A percentile compares a stretch with the other conserved stretches of the same genome.
These are phyloP conservation scores for Bryconaethiops microstoma DNA, from an alignment of 2,797 vertebrate genomes.

Conservation along the genomic window DNA sequence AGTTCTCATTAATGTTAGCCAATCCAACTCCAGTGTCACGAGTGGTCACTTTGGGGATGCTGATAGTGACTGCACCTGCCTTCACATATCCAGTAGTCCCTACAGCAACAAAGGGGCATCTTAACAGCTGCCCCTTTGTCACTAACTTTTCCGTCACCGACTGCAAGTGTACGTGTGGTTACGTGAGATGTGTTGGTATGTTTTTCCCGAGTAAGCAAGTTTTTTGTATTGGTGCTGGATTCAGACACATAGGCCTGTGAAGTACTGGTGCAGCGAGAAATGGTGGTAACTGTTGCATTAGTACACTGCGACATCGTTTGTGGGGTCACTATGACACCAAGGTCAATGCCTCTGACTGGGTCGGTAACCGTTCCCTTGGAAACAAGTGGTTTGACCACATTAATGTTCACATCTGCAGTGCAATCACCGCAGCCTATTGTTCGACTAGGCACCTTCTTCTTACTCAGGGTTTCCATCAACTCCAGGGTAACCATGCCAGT, in stretches of 20 bases:
- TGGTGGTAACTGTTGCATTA: conserved; percentile 75
- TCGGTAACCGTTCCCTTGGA: conserved; percentile 81
- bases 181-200: conserved; percentile 84
- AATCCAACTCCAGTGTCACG: conserved; percentile 88
- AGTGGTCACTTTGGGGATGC: conserved; percentile 73
- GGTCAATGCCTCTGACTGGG: conserved; percentile 70
- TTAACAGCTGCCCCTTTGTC: conserved; percentile 73
- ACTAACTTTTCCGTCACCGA: conserved; percentile 84
- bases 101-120: conserved; percentile 79
- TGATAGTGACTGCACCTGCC: conserved; percentile 44
- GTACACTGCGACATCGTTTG: conserved; percentile 79
- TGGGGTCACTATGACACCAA: conserved; percentile 79
- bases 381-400: conserved; percentile 68
- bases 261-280: conserved; percentile 83
- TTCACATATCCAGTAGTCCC: conserved; percentile 73
- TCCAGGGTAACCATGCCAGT: conserved; percentile 80
- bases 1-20: conserved; percentile 87
- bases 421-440: conserved; percentile 87
- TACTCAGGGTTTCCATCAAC: conserved; percentile 31
- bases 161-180: conserved; percentile 78
- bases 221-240: conserved; percentile 82
- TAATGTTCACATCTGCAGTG: conserved; percentile 75
- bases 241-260: conserved; percentile 71
- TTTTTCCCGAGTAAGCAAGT: conserved; percentile 80
- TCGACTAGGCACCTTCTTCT: conserved; percentile 58